Evolutionary conservation across 1,140 invertebrate species (phyloP).

Genomic region (Hypothenemus hampei): DNA sequence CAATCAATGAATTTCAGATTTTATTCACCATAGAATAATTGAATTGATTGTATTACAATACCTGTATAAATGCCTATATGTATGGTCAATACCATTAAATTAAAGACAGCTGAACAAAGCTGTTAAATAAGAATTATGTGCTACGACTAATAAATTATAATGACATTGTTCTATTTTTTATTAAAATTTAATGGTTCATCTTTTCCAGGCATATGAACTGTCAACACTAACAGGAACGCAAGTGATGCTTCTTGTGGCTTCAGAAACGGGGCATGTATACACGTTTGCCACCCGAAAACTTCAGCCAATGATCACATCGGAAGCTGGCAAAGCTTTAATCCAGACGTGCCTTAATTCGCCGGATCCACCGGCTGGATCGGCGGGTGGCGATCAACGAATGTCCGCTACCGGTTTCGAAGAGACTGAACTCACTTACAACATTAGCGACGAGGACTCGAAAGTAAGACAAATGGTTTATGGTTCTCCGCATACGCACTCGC

Average conservation of each 20-base stretch:
- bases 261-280: slow-evolving; percentile 97
- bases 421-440: slow-evolving; percentile 95
- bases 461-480: slow-evolving; percentile 91
- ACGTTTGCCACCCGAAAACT: slow-evolving; percentile 98
- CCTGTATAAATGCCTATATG: too few species aligned
- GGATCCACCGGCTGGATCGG: slow-evolving; percentile 75
- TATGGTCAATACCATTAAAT: too few species aligned
- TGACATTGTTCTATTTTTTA: too few species aligned
- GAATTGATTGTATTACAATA: too few species aligned
- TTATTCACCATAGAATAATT: too few species aligned
- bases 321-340: slow-evolving; percentile 96
- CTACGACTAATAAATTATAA: too few species aligned
- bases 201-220: slow-evolving; percentile 91
- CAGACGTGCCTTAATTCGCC: slow-evolving; percentile 98
- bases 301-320: slow-evolving; percentile 99
- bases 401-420: slow-evolving; percentile 98
- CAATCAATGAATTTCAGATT: too few species aligned
- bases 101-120: too few species aligned
- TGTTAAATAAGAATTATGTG: too few species aligned
- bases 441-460: slow-evolving; percentile 91
- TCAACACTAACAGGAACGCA: slow-evolving; percentile 98
- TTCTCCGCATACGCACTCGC: slow-evolving; percentile 59
- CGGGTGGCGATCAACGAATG: slow-evolving; percentile 85
- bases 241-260: slow-evolving; percentile 94
- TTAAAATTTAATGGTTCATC: slow-evolving; percentile 22